A percentile compares a stretch with the other conserved stretches of the same genome.
Evolutionary conservation across 2,888 invertebrate species (phyloP).

Genomic region (Lamellibrachia columna): DNA sequence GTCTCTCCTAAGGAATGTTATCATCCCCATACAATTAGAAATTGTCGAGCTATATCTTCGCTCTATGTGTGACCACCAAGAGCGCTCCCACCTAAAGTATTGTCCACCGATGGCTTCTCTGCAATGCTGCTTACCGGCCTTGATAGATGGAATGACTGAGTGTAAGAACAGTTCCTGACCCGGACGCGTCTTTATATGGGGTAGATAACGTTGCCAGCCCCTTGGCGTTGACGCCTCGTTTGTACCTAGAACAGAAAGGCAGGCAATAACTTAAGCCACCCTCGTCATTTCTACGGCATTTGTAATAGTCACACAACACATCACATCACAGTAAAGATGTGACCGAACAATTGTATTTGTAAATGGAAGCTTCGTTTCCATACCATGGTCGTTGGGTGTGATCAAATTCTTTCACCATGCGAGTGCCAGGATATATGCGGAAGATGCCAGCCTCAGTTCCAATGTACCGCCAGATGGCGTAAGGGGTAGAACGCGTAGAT

Average conservation of each 20-base stretch:
- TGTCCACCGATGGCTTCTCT: background rate
- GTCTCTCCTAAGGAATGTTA: too few relatives aligned
- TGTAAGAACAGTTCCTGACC: background rate
- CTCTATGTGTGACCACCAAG: background rate
- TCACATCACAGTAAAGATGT: too few relatives aligned
- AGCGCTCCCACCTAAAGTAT: too few relatives aligned
- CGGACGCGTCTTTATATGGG: background rate
- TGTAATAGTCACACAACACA: too few relatives aligned
- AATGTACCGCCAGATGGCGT: constrained; percentile 6
- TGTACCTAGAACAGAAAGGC: background rate
- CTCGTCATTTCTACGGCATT: too few relatives aligned
- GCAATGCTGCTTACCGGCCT: background rate
- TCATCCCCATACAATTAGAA: too few relatives aligned
- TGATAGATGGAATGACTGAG: constrained; percentile 3
- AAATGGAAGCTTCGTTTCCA: background rate
- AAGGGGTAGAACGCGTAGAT: background rate
- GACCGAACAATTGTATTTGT: too few relatives aligned
- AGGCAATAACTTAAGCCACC: too few relatives aligned
- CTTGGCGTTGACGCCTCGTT: background rate
- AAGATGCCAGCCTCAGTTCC: constrained; percentile 2
- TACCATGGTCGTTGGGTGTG: background rate
- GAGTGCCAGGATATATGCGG: background rate
- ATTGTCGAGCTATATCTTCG: too few relatives aligned
- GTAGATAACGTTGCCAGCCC: background rate
- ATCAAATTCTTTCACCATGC: constrained; percentile 9